Base-by-base conservation (phyloP, 2,888 invertebrate genomes). In the Cataglyphis altisquamis region DNA sequence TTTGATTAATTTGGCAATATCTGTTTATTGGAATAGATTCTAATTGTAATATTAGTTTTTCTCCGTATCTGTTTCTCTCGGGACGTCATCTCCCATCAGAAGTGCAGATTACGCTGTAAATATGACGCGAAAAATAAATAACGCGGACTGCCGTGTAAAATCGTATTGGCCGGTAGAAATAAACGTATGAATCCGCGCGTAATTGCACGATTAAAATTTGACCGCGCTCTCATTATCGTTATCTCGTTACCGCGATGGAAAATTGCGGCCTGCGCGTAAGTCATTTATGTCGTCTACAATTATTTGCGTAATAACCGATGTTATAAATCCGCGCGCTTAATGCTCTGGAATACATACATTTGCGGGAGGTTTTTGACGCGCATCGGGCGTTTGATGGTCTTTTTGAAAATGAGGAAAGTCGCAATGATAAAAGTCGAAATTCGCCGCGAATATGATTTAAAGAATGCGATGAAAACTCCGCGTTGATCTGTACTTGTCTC, bases 181-280 rank as follows among this genome's bases (percentile, higher is more conserved):
- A 80, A 80, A 80, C 78, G 78, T 80, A 80, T 80, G 78, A 80
- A 80, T 70, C 60, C 70, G 60, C 36, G 78, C 78, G 78, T 80
- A 80, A 80, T 80, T 80, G 78, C 78, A 80, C 78, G 78, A 80
- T 80, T 80, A 80, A 80, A 80, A 80, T 80, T 80, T 80, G 78
- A 80, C 78, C 78, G 70, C 78, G 78, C 70, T 80, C 78, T 80
- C 78, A 80, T 80, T 80, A 80, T 80, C 78, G 78, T 80, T 80
- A 80, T 80, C 78, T 60, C 70, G 78, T 80, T 80, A 80, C 78
- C 78, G 78, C 78, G 78, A 80, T 80, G 78, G 78, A 80, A 80
- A 80, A 80, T 80, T 70, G 78, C 78, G 78, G 78, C 78, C 78
- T 80, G 36, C 78, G 78, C 78, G 60, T 80, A 80, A 80, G 78